phyloP scores from a whole-genome alignment of 2,888 invertebrate species.

The Molanna angustata region DNA sequence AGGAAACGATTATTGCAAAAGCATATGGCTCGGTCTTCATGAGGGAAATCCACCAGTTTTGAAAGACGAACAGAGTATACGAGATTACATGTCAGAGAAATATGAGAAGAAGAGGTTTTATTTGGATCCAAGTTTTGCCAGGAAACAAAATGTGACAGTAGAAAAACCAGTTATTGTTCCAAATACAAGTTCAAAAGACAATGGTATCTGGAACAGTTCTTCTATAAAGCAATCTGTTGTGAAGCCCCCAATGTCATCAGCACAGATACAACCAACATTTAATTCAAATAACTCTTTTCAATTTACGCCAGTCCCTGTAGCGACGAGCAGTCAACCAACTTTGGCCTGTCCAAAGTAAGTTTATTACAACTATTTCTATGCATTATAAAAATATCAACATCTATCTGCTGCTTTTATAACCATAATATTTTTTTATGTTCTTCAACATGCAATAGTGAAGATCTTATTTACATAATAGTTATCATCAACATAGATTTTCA shows the following conservation, averaged over 20 bases:
- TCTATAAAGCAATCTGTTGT: slow-evolving; percentile 22
- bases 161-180: slow-evolving; percentile 15
- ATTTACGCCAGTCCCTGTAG: slow-evolving; percentile 26
- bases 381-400: no score
- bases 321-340: slow-evolving; percentile 12
- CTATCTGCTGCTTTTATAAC: no score
- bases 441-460: no score
- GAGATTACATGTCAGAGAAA: slow-evolving; percentile 91
- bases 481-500: no score
- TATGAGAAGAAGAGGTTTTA: slow-evolving; percentile 85
- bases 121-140: slow-evolving; percentile 14
- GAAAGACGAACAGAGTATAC: slow-evolving; percentile 85
- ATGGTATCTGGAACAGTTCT: slow-evolving; percentile 13
- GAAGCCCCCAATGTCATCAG: slow-evolving; percentile 31
- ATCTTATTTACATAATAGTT: no score
- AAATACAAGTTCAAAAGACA: slow-evolving; percentile 7
- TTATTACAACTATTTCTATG: no score
- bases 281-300: slow-evolving; percentile 7
- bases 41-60: slow-evolving; percentile 71
- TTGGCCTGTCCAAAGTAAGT: slow-evolving; percentile 45
- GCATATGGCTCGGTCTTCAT: slow-evolving; percentile 90
- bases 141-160: slow-evolving; percentile 3
- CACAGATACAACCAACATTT: slow-evolving; percentile 8
- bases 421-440: no score
- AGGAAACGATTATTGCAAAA: slow-evolving; percentile 92